These are phyloP conservation scores for Rhyacichthys aspro DNA, from an alignment of 2,797 vertebrate species.

Conservation along the genomic window DNA sequence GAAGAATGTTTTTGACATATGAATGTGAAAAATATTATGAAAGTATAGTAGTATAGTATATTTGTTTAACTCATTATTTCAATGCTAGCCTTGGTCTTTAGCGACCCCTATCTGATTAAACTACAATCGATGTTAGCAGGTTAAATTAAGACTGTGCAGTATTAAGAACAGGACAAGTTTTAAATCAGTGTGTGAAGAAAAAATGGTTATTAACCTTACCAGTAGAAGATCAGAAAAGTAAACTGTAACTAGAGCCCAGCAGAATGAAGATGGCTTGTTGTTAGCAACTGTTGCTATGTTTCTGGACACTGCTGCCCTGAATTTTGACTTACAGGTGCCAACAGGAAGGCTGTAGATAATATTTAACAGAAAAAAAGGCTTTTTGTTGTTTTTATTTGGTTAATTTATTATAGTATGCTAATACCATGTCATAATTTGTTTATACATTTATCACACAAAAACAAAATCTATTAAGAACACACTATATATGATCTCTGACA, in stretches of 20 bases:
- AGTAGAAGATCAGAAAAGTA: conserved; percentile 1
- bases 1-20: too few species aligned
- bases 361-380: neutral
- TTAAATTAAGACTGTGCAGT: neutral
- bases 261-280: conserved; percentile 60
- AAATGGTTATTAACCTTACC: conserved; percentile 26
- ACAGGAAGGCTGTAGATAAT: neutral
- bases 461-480: neutral
- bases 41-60: too few species aligned
- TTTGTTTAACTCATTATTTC: too few species aligned
- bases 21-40: too few species aligned
- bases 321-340: conserved; percentile 10
- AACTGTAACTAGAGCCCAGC: neutral
- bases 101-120: too few species aligned
- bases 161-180: neutral
- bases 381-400: too few species aligned
- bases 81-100: too few species aligned
- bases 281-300: conserved; percentile 80
- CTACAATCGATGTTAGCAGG: too few species aligned
- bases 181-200: neutral
- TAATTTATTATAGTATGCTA: too few species aligned
- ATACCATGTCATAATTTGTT: too few species aligned
- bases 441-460: too few species aligned
- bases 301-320: neutral
- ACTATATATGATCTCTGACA: too few species aligned